Base-by-base conservation (phyloP, 2,113 vertebrate genomes). In the Phasianus colchicus region DNA sequence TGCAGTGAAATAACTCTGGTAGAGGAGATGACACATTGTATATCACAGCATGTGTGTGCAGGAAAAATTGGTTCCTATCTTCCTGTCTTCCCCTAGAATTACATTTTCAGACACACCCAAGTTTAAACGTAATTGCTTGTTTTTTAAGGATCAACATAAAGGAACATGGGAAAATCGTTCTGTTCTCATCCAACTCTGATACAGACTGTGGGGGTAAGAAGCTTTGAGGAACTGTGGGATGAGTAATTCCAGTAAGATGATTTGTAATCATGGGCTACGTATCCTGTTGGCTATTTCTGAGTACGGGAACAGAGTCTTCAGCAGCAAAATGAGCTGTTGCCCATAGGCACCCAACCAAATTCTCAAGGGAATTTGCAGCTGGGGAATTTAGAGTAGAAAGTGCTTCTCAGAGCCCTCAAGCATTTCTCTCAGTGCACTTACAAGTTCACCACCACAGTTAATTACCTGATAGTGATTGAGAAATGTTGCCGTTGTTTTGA, bases 231-330 rank as follows among this genome's bases (percentile, higher is more conserved):
- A 34, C 11, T 42, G 34, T 50, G n/a, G 4, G 66, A 65, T 45
- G 67, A 84, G 57, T 90, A 94, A 86, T 93, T 88, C 80, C 83
- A 61, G 30, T 50, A 76, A 88, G 57, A 91, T 52, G 43, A 65
- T 48, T 83, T 83, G 47, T 77, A 72, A 76, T 82, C 83, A 64
- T 15, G 34, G 38, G 45, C 42, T 69, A 32, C 29, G 43, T 76
- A 63, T 80, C 32, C 72, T 87, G 16, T 73, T 72, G 38, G 64
- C 65, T 76, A 73, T 74, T 81, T 45, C 71, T 63, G 71, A 82
- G 42, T 80, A 65, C 27, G 81, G 36, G 19, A 86, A 66, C 18
- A 52, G 88, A 63, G 36, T 65, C 63, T 75, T 27, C 42, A 58
- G 52, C 43, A 91, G 52, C 5, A 65, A 90, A 76, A 70, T 36